Evolutionary conservation across 2,888 invertebrate species (phyloP), one percentile per base, ranked within the genome.

Genomic region (Glyphotaelius pellucidus): DNA sequence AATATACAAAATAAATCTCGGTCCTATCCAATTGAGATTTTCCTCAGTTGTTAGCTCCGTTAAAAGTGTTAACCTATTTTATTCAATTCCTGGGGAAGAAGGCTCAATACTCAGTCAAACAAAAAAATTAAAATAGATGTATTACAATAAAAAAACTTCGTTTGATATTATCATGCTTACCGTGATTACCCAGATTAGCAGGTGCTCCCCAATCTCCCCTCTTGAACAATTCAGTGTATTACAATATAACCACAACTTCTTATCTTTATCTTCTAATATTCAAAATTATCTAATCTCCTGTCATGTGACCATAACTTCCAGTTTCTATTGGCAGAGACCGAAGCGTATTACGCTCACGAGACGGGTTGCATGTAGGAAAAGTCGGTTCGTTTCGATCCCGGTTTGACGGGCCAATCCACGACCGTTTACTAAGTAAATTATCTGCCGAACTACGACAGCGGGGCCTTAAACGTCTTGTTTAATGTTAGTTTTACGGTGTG

Each of bases 221-320:
- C 67, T 19, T 19, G 5, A 67, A 19, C 67, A 67, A 67, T 67
- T 67, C 67, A 67, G 67, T 19, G 19, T 25, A 67, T 67, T 67
- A 67, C 67, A 25, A 67, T 67, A 67, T 67, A 67, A 52, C 19
- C 19, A 19, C 52, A 52, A 52, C 15, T 52, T 52, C 47, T 47
- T 47, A 52, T 38, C 38, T 38, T 52, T 25, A 19, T 67, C 67
- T 5, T 67, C 19, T 19, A 19, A 25, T 7, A 67, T 67, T 67
- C 25, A 25, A 52, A 52, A 67, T 67, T 15, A 67, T 88, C 15
- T 32, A 67, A 35, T 31, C 35, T 52, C 79, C 67, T 67, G 88
- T 88, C 88, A 67, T 31, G 67, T 67, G 88, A 67, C 88, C 88
- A 67, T 88, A 88, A 88, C 47, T 88, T 52, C 67, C 88, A 79